Evolutionary conservation across 2,888 invertebrate genomes (phyloP), one percentile per base, ranked within the genome.

Genomic region (Drosophila kokeensis): DNA sequence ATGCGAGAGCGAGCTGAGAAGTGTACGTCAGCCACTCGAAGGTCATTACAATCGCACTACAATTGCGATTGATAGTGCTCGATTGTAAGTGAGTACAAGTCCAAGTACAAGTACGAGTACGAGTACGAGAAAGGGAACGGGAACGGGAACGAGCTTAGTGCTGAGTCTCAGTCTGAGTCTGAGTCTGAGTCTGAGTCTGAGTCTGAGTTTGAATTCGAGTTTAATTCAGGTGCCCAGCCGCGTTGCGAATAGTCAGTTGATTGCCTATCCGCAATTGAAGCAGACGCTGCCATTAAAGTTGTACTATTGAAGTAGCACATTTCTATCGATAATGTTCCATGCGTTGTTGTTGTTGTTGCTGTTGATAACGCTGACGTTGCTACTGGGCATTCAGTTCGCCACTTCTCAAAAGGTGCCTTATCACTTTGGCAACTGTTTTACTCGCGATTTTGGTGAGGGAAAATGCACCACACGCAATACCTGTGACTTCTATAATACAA

Each of bases 371-470:
- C 7, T 69, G 15, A 24, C 62, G 40, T 5, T 50, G n/a, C 24
- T 69, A 10, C 29, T 78, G 50, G 40, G 7, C 24, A 24, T 24
- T 45, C 45, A 45, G 45, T 24, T 15, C 4, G 45, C 8, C 15
- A 45, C 45, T 8, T 45, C 24, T 8, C 4, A 38, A 18, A 18
- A 0, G 18, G 7, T 4, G 4, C 18, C 0, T 18, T 18, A 15
- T 8, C 79, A 81, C 58, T 83, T 62, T 38, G 83, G 83, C 49
- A 84, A 75, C 32, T 83, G 83, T 30, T 8, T 66, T 8, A 64
- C 76, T 24, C 21, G n/a, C 15, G 42, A 60, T 4, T 87, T 58
- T 36, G 83, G 83, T 4, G n/a, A 34, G 2, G 83, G 83, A 18
- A 74, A 64, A 13, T 82, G 87, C 48, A 27, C 74, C n/a, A 42